These are phyloP conservation scores for Onychorhynchus coronatus DNA, from an alignment of 2,113 vertebrate genomes.

Conservation along the genomic window DNA sequence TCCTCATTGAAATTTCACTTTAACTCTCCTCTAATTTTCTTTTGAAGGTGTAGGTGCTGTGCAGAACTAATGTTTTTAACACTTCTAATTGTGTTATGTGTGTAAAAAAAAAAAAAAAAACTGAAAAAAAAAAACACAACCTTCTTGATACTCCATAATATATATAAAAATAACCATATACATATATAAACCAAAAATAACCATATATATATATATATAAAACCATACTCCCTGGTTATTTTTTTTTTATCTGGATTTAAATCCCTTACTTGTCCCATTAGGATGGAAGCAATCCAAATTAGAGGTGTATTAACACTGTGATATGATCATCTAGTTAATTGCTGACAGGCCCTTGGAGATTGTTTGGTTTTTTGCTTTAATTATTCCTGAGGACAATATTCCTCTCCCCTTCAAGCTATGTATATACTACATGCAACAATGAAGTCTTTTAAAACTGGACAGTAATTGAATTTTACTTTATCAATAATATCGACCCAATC, in stretches of 20 bases:
- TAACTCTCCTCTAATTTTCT: not conserved
- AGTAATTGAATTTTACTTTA: not conserved
- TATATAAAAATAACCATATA: too few relatives aligned
- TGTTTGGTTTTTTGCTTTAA: not conserved
- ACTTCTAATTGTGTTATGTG: not conserved
- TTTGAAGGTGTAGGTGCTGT: not conserved
- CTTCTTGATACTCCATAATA: not conserved
- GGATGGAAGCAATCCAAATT: constrained; percentile 5
- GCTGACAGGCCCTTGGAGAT: not conserved
- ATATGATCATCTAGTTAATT: constrained; percentile 32
- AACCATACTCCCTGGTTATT: not conserved
- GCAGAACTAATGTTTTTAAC: not conserved
- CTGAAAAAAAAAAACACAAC: not conserved
- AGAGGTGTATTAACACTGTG: not conserved
- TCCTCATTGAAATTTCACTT: not conserved
- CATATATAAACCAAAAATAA: too few relatives aligned
- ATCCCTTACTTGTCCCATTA: not conserved
- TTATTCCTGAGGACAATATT: constrained; percentile 18
- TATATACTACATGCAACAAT: not conserved
- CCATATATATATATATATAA: too few relatives aligned
- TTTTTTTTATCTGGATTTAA: not conserved
- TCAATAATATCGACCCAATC: not conserved
- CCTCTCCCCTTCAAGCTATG: not conserved
- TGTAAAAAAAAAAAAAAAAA: not conserved
- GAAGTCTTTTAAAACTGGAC: not conserved